These are phyloP conservation scores for Pungitius pungitius DNA, from an alignment of 2,113 vertebrate species.

Conservation along the genomic window DNA sequence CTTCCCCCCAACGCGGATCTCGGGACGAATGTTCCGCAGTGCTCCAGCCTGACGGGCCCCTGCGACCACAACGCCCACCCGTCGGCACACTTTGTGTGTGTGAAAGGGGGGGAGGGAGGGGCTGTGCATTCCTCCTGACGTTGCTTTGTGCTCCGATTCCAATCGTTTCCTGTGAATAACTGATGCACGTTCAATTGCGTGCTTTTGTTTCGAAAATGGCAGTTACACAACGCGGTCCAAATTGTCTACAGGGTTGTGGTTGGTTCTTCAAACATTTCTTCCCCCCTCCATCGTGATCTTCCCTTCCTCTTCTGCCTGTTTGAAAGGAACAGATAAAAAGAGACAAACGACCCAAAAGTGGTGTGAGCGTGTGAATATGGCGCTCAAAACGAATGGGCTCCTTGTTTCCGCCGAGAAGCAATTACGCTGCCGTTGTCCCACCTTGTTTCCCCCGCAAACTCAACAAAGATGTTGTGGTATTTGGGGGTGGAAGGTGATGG, in stretches of 20 bases:
- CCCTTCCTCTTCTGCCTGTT: neutral
- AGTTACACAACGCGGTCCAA: slow-evolving; percentile 19
- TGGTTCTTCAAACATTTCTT: slow-evolving; percentile 22
- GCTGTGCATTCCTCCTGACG: slow-evolving; percentile 7
- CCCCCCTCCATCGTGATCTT: neutral
- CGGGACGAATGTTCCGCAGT: slow-evolving; percentile 41
- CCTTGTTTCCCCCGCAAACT: slow-evolving; percentile 15
- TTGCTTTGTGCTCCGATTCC: slow-evolving; percentile 14
- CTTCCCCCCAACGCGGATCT: slow-evolving; percentile 30
- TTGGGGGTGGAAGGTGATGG: neutral
- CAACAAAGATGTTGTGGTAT: slow-evolving; percentile 4
- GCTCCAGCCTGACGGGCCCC: slow-evolving; percentile 30
- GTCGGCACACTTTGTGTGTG: slow-evolving; percentile 8
- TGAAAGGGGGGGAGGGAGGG: slow-evolving; percentile 1
- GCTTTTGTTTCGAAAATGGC: slow-evolving; percentile 24
- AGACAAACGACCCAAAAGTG: slow-evolving; percentile 11
- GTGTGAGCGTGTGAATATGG: slow-evolving; percentile 9
- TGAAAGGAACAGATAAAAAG: slow-evolving; percentile 5
- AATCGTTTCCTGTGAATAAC: slow-evolving; percentile 12
- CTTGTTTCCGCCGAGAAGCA: slow-evolving; percentile 27
- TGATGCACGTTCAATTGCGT: slow-evolving; percentile 15
- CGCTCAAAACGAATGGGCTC: slow-evolving; percentile 22
- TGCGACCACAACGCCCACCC: slow-evolving; percentile 20
- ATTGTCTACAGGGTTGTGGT: slow-evolving; percentile 1
- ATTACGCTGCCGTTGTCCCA: slow-evolving; percentile 4